phyloP scores from a whole-genome alignment of 2,113 vertebrate species.

The Colossoma macropomum region DNA sequence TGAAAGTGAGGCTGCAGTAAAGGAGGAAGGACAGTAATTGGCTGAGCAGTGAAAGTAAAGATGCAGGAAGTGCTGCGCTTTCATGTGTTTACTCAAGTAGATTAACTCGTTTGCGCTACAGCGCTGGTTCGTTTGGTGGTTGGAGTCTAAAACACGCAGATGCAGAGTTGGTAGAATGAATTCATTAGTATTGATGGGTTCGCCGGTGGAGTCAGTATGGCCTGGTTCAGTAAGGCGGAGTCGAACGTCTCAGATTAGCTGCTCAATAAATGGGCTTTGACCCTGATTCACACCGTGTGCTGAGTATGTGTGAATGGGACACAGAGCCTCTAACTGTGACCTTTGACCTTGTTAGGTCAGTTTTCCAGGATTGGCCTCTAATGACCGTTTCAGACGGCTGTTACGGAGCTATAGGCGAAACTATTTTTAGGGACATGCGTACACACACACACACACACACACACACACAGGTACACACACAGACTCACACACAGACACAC shows the following conservation, averaged over 20 bases:
- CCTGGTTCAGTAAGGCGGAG: no score
- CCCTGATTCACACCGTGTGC: no score
- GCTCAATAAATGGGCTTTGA: no score
- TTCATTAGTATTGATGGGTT: no score
- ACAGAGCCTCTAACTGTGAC: neutral
- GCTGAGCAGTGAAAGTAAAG: neutral
- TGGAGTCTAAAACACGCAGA: neutral
- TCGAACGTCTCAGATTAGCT: no score
- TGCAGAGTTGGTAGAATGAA: no score
- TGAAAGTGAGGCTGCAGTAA: neutral
- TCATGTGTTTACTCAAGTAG: neutral
- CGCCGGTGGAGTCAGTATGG: no score
- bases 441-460: slow-evolving; percentile 50
- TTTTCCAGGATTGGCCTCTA: neutral
- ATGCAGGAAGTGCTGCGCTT: neutral
- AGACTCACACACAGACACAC: no score
- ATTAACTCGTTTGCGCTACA: neutral
- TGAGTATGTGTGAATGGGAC: no score
- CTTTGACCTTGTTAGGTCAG: neutral
- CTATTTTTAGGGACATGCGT: neutral
- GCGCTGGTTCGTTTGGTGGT: no score
- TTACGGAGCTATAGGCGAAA: neutral
- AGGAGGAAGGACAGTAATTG: neutral
- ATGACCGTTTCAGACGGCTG: neutral
- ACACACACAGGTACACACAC: neutral